These are phyloP conservation scores for Drosophila parthenogenetica DNA, from an alignment of 2,888 invertebrate species.

Conservation along the genomic window DNA sequence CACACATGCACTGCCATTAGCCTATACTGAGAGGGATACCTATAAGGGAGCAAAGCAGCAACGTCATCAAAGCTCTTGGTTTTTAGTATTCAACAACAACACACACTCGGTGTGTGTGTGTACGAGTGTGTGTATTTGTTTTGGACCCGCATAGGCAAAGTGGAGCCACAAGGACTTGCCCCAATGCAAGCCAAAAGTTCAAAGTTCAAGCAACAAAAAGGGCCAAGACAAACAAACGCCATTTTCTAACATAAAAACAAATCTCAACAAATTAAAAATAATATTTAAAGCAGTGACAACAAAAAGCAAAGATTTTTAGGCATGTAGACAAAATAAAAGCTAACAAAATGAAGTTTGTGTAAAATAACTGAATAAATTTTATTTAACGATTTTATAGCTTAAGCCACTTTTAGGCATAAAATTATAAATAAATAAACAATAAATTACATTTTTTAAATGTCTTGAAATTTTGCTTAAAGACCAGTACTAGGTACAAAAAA, in stretches of 20 bases:
- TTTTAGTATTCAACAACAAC: slow-evolving; percentile 27
- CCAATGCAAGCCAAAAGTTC: slow-evolving; percentile 63
- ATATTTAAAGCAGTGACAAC: neutral
- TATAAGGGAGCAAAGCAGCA: slow-evolving; percentile 2
- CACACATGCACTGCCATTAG: slow-evolving; percentile 53
- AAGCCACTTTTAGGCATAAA: too few relatives aligned
- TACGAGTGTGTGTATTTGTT: slow-evolving; percentile 21
- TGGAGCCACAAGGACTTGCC: slow-evolving; percentile 39
- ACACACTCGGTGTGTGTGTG: slow-evolving; percentile 2
- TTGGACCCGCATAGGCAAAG: slow-evolving; percentile 41
- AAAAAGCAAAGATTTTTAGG: too few relatives aligned
- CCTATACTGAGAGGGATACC: slow-evolving; percentile 49
- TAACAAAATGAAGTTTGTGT: too few relatives aligned
- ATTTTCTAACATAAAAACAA: neutral
- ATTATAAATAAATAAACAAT: too few relatives aligned
- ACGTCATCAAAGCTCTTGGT: slow-evolving; percentile 35
- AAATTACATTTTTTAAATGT: too few relatives aligned
- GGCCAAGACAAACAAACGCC: slow-evolving; percentile 14
- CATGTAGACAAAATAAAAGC: too few relatives aligned
- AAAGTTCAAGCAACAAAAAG: slow-evolving; percentile 64
- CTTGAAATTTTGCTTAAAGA: too few relatives aligned
- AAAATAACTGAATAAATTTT: too few relatives aligned
- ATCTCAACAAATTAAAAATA: slow-evolving; percentile 10
- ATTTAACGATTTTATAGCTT: too few relatives aligned
- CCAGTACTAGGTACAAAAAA: too few relatives aligned